A percentile compares a stretch with the other conserved stretches of the same genome.
Evolutionary conservation across 2,113 vertebrate species (phyloP).

Genomic region (Poeciliopsis turrubarensis): DNA sequence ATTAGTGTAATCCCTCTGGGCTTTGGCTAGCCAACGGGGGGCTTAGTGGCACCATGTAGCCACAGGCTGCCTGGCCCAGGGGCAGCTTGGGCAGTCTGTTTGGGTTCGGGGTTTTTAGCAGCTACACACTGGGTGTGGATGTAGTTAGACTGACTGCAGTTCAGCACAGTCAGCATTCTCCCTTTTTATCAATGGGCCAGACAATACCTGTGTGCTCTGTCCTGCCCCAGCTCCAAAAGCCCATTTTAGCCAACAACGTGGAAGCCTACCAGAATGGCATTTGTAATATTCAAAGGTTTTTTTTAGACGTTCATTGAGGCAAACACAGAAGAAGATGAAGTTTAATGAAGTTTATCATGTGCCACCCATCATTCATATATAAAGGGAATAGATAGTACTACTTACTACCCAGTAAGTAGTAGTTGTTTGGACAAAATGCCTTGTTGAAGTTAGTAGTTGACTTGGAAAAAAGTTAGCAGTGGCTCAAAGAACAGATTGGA

Average conservation of each 20-base stretch:
- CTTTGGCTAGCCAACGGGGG: conserved; percentile 59
- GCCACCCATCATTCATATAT: too few relatives aligned
- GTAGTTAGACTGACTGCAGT: conserved; percentile 48
- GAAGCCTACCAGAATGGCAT: conserved; percentile 5
- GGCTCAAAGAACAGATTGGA: too few relatives aligned
- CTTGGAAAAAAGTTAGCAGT: too few relatives aligned
- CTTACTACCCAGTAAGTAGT: too few relatives aligned
- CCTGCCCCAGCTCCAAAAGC: conserved; percentile 47
- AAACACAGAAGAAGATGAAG: not conserved
- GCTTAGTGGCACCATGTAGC: conserved; percentile 62
- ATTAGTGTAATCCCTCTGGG: conserved; percentile 67
- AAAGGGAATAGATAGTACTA: too few relatives aligned
- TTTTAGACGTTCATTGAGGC: not conserved
- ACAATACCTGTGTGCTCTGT: conserved; percentile 48
- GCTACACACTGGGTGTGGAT: conserved; percentile 56
- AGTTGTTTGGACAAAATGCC: too few relatives aligned
- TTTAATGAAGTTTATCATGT: too few relatives aligned
- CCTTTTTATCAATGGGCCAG: conserved; percentile 59
- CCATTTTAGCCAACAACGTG: conserved; percentile 49
- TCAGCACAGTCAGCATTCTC: conserved; percentile 70
- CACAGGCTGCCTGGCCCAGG: conserved; percentile 30
- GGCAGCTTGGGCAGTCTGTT: conserved; percentile 37
- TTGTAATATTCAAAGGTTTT: conserved; percentile 25
- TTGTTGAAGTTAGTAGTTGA: too few relatives aligned
- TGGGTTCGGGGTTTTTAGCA: conserved; percentile 37